Evolutionary conservation across 2,797 vertebrate genomes (phyloP).

Genomic region (Gymnoscopelus braueri): DNA sequence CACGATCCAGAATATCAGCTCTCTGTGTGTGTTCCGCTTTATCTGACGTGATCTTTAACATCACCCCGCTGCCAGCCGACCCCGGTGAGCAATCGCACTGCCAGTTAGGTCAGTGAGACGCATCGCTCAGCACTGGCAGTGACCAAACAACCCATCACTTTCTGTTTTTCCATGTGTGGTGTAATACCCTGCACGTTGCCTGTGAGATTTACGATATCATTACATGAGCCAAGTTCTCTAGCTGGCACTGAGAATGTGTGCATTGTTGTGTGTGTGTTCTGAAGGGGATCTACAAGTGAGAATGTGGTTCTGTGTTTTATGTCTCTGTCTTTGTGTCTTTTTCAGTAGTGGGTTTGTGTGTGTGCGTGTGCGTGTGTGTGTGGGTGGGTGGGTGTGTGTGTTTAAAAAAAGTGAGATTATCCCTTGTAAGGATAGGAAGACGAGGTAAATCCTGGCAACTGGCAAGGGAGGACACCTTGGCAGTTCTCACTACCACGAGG

Average conservation of each 20-base stretch:
- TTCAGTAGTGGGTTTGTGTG: background rate
- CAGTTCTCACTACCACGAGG: too few species aligned
- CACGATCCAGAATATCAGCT: conserved; percentile 42
- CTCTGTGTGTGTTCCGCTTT: conserved; percentile 29
- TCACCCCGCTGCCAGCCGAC: conserved; percentile 28
- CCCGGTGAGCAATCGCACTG: conserved; percentile 36
- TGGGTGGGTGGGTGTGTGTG: background rate
- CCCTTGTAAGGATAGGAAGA: too few species aligned
- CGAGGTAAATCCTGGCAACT: too few species aligned
- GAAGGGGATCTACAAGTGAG: background rate
- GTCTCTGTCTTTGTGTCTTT: background rate
- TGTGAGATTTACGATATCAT: conserved; percentile 9
- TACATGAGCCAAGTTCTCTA: background rate
- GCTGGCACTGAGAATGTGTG: background rate
- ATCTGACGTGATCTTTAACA: conserved; percentile 11
- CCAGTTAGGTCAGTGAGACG: conserved; percentile 30
- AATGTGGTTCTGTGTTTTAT: background rate
- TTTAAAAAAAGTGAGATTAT: conserved; percentile 12
- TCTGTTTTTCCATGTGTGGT: conserved; percentile 14
- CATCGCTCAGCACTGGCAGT: conserved; percentile 13
- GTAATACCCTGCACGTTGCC: background rate
- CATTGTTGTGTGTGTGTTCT: background rate
- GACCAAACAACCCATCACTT: conserved; percentile 33
- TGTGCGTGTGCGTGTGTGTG: background rate
- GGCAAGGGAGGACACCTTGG: too few species aligned